Conservation (phyloP, 2,888 invertebrate genomes). For the Ceriagrion tenellum region DNA sequence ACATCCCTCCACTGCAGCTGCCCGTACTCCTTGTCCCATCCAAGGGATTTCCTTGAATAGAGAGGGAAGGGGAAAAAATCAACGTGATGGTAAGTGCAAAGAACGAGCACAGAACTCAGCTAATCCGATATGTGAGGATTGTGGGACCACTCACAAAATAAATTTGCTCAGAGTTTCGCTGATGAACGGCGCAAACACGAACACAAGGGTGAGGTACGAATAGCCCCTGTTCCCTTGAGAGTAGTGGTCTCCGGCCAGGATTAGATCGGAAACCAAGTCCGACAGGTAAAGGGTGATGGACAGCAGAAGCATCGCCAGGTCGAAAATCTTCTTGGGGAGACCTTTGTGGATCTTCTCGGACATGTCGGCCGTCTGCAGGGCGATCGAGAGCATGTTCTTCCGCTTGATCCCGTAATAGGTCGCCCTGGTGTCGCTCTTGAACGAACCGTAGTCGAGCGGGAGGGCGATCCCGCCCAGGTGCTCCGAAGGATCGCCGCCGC, state of each 20-base stretch:
- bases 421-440: slow-evolving; percentile 56
- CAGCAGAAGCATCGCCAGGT: neutral
- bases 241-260: slow-evolving; percentile 34
- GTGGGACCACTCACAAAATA: slow-evolving; percentile 45
- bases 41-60: slow-evolving; percentile 26
- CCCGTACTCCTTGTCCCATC: slow-evolving; percentile 56
- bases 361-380: slow-evolving; percentile 55
- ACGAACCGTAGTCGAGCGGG: slow-evolving; percentile 8
- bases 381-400: slow-evolving; percentile 37
- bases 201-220: neutral
- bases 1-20: slow-evolving; percentile 42
- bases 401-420: slow-evolving; percentile 55
- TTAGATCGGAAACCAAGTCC: slow-evolving; percentile 43
- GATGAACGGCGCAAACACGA: slow-evolving; percentile 29
- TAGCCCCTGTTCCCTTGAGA: slow-evolving; percentile 13
- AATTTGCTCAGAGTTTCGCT: slow-evolving; percentile 44
- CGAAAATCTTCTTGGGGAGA: neutral
- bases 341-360: neutral
- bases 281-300: slow-evolving; percentile 24
- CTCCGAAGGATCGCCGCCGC: neutral
- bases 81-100: too few relatives aligned
- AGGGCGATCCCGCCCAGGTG: slow-evolving; percentile 32
- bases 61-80: neutral
- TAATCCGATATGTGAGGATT: neutral
- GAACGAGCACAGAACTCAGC: too few relatives aligned